Evolutionary conservation across 2,113 vertebrate genomes (phyloP), one percentile per base, ranked within the genome.

Genomic region (Muscicapa adusta): DNA sequence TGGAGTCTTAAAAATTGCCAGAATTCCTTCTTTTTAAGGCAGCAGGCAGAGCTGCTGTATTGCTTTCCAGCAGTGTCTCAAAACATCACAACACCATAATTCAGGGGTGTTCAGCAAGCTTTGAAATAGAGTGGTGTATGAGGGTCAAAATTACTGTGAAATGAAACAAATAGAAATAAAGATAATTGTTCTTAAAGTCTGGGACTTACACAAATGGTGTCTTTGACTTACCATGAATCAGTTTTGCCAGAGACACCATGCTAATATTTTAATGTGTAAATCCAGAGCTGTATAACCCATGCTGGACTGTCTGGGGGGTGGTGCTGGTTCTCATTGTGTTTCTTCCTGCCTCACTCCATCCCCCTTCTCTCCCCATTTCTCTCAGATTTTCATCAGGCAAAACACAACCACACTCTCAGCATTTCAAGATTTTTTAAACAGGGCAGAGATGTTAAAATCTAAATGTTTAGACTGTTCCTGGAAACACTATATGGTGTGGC

Each of bases 131-230:
- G 58, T 12, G 50, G 51, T n/a, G 5, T 10, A 8, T 0, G 6
- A 72, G 61, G 47, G 66, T 50, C 77, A 71, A 29, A 63, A 12
- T 72, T 26, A 54, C 33, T 15, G 5, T n/a, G 42, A 73, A 57
- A 85, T 23, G 63, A 67, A 89, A 62, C 42, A 79, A 91, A 50
- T 3, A 72, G 36, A 74, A 91, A 83, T 79, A 23, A 53, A 79
- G 72, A 65, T 51, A 75, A 75, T 45, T 65, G 18, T 45, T 50
- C 23, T 31, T 72, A 57, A 83, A 70, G 60, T 63, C 65, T 82
- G 43, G n/a, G 36, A 68, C 15, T 74, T 20, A 12, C 50, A 25
- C 34, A 38, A 26, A 34, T 19, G 58, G n/a, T 1, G 4, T 65
- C 70, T 83, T 78, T 75, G 47, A 22, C 8, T 80, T 42, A 53